Evolutionary conservation across 2,113 vertebrate genomes (phyloP).

Genomic region (Engraulis encrasicolus): DNA sequence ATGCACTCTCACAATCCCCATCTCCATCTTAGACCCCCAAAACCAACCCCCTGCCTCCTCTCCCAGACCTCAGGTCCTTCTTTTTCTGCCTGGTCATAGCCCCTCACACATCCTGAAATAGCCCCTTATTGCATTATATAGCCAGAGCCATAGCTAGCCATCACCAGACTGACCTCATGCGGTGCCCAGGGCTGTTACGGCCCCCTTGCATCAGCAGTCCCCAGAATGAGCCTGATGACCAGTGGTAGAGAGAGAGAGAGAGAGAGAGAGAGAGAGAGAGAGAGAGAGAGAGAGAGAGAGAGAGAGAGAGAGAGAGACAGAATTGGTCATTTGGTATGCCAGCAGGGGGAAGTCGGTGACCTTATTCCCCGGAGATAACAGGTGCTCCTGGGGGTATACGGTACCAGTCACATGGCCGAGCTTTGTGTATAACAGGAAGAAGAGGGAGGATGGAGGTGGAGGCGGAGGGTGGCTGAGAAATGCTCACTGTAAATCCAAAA

Average conservation of each 20-base stretch:
- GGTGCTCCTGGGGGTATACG: constrained; percentile 32
- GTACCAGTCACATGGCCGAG: constrained; percentile 25
- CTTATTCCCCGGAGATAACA: constrained; percentile 40
- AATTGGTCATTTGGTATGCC: constrained; percentile 39
- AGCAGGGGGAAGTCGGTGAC: constrained; percentile 43
- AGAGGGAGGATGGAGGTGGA: too few species aligned
- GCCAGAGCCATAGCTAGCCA: too few species aligned
- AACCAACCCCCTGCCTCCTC: neutral
- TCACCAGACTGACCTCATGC: constrained; percentile 5
- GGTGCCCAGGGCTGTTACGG: constrained; percentile 38
- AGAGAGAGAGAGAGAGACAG: too few species aligned
- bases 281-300: too few species aligned
- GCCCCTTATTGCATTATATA: constrained; percentile 37
- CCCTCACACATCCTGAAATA: neutral
- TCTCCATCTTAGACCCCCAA: too few species aligned
- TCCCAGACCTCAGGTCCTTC: neutral
- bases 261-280: too few species aligned
- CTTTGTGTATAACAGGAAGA: constrained; percentile 17
- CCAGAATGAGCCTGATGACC: constrained; percentile 35
- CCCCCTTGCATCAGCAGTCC: constrained; percentile 62
- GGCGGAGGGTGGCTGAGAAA: constrained; percentile 18
- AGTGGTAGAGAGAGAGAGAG: too few species aligned
- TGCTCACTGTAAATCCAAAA: constrained; percentile 39
- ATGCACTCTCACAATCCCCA: too few species aligned
- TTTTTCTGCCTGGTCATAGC: neutral